A percentile compares a stretch with the other conserved stretches of the same genome.
Conservation (phyloP, 2,113 vertebrate genomes). For the Pollachius pollachius region DNA sequence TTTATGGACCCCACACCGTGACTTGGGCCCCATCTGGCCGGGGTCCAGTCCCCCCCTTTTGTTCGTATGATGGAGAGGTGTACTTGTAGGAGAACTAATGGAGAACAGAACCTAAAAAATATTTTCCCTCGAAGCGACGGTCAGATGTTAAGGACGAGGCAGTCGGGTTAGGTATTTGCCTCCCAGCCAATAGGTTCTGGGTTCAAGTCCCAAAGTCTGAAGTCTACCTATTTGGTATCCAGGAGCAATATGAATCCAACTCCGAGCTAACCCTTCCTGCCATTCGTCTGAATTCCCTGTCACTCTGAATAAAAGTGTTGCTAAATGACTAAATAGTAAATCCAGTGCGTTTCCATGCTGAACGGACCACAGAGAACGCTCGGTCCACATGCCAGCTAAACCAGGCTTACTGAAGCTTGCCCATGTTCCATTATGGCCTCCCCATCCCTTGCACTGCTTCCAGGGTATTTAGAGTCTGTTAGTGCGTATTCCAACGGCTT, state of each 20-base stretch:
- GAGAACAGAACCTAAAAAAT: conserved; percentile 33
- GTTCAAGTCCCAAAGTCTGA: too few species aligned
- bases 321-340: conserved; percentile 7
- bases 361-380: conserved; percentile 45
- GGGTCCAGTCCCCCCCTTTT: conserved; percentile 31
- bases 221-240: too few species aligned
- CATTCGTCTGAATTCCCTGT: too few species aligned
- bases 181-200: too few species aligned
- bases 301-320: too few species aligned
- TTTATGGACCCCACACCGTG: conserved; percentile 50
- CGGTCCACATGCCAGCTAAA: conserved; percentile 43
- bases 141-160: neutral
- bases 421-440: conserved; percentile 54
- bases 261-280: too few species aligned
- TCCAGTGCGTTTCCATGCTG: conserved; percentile 25
- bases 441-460: conserved; percentile 37
- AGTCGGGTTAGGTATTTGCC: too few species aligned
- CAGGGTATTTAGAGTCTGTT: conserved; percentile 47
- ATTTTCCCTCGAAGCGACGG: neutral
- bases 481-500: neutral
- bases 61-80: neutral
- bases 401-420: conserved; percentile 47
- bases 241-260: too few species aligned
- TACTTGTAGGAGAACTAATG: conserved; percentile 8
- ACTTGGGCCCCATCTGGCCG: neutral